Conservation (phyloP, 2,888 invertebrate genomes). For the Campoplex nolae region DNA sequence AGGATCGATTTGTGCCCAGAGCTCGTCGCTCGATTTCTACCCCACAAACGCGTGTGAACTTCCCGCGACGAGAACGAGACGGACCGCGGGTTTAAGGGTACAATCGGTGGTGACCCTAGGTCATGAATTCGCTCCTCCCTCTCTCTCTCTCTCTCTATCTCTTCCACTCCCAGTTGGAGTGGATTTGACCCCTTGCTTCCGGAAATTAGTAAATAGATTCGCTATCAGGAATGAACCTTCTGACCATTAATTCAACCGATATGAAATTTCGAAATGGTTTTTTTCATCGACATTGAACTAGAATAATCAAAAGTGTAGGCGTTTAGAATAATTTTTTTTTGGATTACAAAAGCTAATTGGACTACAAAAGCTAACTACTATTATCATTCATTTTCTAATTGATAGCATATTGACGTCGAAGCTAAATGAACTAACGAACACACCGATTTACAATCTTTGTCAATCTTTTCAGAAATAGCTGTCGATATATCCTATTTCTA, state of each 20-base stretch:
- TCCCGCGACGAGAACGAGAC: conserved; percentile 42
- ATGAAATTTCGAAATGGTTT: neutral
- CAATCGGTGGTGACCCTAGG: conserved; percentile 61
- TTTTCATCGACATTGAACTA: neutral
- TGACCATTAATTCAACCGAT: neutral
- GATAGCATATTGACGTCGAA: neutral
- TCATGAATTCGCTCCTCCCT: conserved; percentile 54
- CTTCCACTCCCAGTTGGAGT: neutral
- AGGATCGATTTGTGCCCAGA: conserved; percentile 63
- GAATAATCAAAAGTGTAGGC: neutral
- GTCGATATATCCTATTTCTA: neutral
- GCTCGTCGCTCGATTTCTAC: conserved; percentile 61
- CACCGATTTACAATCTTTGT: neutral
- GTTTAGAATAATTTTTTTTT: neutral
- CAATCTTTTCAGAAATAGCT: neutral
- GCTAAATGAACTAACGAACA: neutral
- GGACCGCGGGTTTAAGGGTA: conserved; percentile 10
- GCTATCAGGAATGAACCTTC: conserved; percentile 18
- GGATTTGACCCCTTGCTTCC: conserved; percentile 49
- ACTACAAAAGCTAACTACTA: neutral
- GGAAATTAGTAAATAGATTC: conserved; percentile 11
- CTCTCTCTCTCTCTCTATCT: neutral
- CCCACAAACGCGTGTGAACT: conserved; percentile 46
- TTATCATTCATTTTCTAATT: neutral
- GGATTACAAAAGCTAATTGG: neutral